Conservation (phyloP, 2,113 vertebrate genomes). For the Acrocephalus kingi region DNA sequence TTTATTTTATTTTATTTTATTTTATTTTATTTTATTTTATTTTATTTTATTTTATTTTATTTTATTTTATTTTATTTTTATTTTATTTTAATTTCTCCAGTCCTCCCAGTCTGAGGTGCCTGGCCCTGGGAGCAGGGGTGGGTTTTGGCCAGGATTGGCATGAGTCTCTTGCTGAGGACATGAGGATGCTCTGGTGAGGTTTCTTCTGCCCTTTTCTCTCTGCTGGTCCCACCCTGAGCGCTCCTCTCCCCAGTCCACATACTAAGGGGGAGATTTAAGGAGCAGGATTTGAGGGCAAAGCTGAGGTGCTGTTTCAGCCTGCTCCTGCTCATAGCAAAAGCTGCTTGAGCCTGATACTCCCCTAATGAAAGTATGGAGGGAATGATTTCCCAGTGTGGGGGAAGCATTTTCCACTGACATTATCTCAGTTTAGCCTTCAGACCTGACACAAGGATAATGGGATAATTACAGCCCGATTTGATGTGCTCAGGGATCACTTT, state of each 20-base stretch:
- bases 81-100: not conserved
- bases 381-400: not conserved
- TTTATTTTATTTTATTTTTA: not conserved
- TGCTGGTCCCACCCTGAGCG: rapidly evolving
- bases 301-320: not conserved
- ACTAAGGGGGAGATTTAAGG: not conserved
- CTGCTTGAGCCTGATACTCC: not conserved
- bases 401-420: not conserved
- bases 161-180: not conserved
- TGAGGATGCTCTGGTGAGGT: not conserved
- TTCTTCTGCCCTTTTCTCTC: not conserved
- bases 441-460: not conserved
- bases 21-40: not conserved
- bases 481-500: not conserved
- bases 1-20: not conserved
- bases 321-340: not conserved
- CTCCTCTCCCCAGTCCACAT: not conserved
- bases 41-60: not conserved
- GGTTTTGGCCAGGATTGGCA: not conserved
- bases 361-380: not conserved
- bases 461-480: not conserved
- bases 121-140: not conserved
- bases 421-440: not conserved
- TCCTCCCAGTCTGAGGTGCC: not conserved
- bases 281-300: not conserved